Percentiles rank a stretch among this genome's conserved stretches.
These are phyloP conservation scores for Masticophis lateralis DNA, from an alignment of 2,797 vertebrate species.

Conservation along the genomic window DNA sequence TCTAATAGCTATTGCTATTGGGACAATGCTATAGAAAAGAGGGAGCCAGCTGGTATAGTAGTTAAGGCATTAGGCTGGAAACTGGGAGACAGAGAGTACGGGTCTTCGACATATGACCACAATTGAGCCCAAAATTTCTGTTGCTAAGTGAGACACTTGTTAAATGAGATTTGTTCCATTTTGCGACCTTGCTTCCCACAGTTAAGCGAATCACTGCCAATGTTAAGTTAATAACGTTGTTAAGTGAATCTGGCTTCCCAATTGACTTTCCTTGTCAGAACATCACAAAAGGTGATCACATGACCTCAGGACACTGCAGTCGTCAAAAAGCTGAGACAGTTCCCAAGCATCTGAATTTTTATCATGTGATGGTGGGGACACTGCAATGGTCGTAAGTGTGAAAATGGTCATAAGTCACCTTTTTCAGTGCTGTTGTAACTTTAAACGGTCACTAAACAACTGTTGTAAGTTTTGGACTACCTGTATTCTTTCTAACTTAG, in stretches of 20 bases:
- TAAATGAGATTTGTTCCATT: neutral
- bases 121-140: neutral
- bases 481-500: neutral
- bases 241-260: neutral
- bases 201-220: neutral
- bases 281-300: neutral
- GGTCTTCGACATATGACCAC: neutral
- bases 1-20: neutral
- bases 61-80: neutral
- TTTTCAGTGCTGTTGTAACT: neutral
- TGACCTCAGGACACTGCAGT: neutral
- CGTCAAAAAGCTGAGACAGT: neutral
- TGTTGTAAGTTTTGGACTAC: neutral
- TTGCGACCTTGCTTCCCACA: neutral
- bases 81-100: neutral
- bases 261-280: neutral
- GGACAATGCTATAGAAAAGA: neutral
- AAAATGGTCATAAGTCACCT: neutral
- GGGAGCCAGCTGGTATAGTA: neutral
- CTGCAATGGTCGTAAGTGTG: no score
- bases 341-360: neutral
- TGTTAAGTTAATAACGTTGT: neutral
- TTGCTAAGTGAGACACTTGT: neutral
- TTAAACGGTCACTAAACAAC: neutral
- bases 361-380: neutral